Percentiles rank a stretch among this genome's conserved stretches.
phyloP scores from a whole-genome alignment of 1,140 invertebrate species.

The Conus ventricosus region DNA sequence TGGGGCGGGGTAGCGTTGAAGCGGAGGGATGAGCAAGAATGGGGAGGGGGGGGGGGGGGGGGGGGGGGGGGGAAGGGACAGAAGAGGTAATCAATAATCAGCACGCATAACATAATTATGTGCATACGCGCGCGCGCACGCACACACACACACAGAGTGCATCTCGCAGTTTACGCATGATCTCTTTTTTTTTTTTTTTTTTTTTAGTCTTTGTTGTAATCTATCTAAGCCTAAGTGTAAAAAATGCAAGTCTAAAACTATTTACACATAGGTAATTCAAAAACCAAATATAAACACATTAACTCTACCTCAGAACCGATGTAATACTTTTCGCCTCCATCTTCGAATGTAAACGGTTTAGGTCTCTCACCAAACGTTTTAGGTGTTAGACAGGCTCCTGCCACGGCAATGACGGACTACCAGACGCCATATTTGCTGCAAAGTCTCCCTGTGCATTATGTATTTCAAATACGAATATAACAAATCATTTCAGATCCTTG shows the following conservation, averaged over 20 bases:
- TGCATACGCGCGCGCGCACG: neutral
- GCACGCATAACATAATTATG: too few species aligned
- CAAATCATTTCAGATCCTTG: too few species aligned
- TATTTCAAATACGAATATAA: neutral
- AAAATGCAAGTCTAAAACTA: neutral
- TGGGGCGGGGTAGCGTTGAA: too few species aligned
- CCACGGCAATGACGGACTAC: neutral
- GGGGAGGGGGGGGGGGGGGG: too few species aligned
- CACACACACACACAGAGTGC: neutral
- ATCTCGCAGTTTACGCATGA: too few species aligned
- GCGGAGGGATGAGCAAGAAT: too few species aligned
- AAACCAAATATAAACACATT: neutral
- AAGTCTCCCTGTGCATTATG: neutral
- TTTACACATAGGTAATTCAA: neutral
- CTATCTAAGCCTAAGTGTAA: too few species aligned
- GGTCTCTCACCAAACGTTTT: constrained; percentile 21
- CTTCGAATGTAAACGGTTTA: neutral
- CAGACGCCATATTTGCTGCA: neutral
- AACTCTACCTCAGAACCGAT: constrained; percentile 12
- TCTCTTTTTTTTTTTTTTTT: too few species aligned
- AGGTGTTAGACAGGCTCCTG: neutral
- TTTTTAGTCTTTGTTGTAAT: too few species aligned
- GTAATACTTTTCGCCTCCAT: constrained; percentile 19
- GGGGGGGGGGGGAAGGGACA: too few species aligned
- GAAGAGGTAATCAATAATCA: too few species aligned